Conservation (phyloP, 1,140 invertebrate species). For the Aculops lycopersici region DNA sequence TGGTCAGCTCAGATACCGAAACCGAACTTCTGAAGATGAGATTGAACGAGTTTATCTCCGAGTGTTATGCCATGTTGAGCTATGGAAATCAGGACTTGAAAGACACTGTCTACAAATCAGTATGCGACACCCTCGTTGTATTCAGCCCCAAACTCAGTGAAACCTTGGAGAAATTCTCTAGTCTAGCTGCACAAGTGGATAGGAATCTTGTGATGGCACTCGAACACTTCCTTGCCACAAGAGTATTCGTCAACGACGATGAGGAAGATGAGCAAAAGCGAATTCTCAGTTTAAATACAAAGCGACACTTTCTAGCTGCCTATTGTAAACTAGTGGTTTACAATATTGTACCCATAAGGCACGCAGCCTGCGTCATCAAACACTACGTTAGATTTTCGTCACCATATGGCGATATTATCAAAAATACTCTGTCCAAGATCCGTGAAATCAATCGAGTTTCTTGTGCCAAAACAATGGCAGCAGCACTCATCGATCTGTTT, state of each 20-base stretch:
- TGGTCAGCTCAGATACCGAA: conserved; percentile 31
- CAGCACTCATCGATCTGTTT: conserved; percentile 57
- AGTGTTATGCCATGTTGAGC: conserved; percentile 28
- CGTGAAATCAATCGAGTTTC: conserved; percentile 87
- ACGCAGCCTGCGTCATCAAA: conserved; percentile 73
- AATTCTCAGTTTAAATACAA: conserved; percentile 34
- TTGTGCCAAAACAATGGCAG: conserved; percentile 70
- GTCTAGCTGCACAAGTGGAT: conserved; percentile 49
- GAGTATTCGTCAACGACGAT: conserved; percentile 63
- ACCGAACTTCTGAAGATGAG: conserved; percentile 24
- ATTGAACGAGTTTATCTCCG: conserved; percentile 34
- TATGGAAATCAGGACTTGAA: conserved; percentile 20
- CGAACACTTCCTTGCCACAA: conserved; percentile 61
- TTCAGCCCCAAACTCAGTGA: conserved; percentile 54
- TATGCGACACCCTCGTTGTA: conserved; percentile 77
- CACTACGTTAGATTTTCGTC: conserved; percentile 95
- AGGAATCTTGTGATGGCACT: conserved; percentile 40
- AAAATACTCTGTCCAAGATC: conserved; percentile 73
- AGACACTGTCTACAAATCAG: conserved; percentile 40
- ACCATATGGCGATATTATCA: conserved; percentile 98
- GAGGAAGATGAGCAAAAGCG: conserved; percentile 22
- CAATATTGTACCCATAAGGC: conserved; percentile 62
- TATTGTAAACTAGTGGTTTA: conserved; percentile 94
- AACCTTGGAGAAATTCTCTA: conserved; percentile 22
- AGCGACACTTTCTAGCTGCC: conserved; percentile 69